These are phyloP conservation scores for Dinomys branickii DNA, from an alignment of 2,113 vertebrate species.

Conservation along the genomic window DNA sequence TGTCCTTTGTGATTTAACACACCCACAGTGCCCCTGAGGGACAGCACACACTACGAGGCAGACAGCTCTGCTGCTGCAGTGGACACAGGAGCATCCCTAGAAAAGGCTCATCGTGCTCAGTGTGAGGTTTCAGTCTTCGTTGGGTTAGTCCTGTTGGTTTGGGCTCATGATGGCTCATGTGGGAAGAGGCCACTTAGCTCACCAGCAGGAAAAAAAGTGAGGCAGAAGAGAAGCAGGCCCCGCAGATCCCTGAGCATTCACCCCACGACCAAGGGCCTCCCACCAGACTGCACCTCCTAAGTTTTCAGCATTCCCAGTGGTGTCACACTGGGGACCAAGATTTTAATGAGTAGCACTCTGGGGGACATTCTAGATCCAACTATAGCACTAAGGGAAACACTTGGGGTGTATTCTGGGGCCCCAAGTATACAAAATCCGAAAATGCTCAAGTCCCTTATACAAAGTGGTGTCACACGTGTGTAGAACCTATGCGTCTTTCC, in stretches of 20 bases:
- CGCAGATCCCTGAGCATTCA: too few relatives aligned
- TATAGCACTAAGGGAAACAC: background rate
- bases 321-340: background rate
- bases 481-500: background rate
- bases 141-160: background rate
- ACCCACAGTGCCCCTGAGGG: background rate
- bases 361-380: background rate
- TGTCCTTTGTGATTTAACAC: background rate
- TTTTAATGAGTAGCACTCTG: background rate
- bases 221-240: background rate
- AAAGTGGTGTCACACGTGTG: background rate
- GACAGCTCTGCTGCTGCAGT: too few relatives aligned
- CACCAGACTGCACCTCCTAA: background rate
- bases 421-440: background rate
- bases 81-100: too few relatives aligned
- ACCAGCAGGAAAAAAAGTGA: background rate
- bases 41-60: too few relatives aligned
- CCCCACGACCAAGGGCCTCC: background rate
- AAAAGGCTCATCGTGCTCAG: background rate
- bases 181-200: background rate
- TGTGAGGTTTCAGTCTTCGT: background rate
- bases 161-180: background rate
- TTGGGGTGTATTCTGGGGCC: too few relatives aligned
- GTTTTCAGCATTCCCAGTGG: background rate
- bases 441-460: background rate